phyloP scores from a whole-genome alignment of 2,888 invertebrate genomes.

The Melanotus villosus region DNA sequence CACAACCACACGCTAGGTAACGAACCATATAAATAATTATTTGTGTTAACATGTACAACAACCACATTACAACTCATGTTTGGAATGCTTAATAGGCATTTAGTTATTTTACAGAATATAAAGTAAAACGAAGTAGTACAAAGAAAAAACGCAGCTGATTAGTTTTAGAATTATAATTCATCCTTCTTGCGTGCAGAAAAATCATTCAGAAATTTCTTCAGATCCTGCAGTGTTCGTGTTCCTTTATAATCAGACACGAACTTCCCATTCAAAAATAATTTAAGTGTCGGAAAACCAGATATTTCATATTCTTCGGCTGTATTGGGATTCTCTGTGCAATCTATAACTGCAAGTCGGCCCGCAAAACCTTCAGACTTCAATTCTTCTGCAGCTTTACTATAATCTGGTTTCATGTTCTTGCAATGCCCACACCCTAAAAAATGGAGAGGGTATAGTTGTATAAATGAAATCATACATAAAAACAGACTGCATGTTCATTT shows the following conservation, averaged over 20 bases:
- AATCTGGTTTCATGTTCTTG: constrained; percentile 78
- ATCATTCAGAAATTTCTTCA: constrained; percentile 70
- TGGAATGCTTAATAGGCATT: constrained; percentile 8
- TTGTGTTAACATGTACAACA: background rate
- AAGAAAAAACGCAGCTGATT: background rate
- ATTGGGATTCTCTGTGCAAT: constrained; percentile 76
- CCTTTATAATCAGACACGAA: constrained; percentile 73
- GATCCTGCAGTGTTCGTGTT: constrained; percentile 71
- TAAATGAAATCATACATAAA: no score
- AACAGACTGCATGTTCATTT: no score
- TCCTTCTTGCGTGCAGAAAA: constrained; percentile 4
- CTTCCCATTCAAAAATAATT: constrained; percentile 73
- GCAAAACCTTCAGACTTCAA: constrained; percentile 66
- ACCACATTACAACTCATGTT: background rate
- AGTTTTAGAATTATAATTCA: constrained; percentile 30
- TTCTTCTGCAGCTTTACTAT: constrained; percentile 72
- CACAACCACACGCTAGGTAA: background rate
- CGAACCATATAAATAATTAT: background rate
- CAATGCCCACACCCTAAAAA: constrained; percentile 82
- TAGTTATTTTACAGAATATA: background rate
- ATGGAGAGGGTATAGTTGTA: no score
- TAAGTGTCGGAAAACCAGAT: constrained; percentile 78
- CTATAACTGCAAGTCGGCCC: constrained; percentile 73
- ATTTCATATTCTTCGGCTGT: constrained; percentile 75
- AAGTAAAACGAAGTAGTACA: background rate